Conservation (phyloP, 2,888 invertebrate species). For the Zonitis immaculata region DNA sequence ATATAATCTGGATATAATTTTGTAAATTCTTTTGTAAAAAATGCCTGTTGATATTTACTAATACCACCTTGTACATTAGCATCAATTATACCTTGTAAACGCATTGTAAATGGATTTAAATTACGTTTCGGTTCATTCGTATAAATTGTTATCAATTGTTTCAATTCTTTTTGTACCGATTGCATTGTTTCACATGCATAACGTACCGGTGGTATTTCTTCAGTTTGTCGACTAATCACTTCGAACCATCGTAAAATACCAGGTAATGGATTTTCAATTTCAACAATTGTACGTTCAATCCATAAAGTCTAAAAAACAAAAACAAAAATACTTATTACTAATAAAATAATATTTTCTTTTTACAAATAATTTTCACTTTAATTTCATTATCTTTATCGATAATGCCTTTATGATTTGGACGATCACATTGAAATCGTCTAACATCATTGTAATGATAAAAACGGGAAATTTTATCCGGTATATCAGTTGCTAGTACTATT, state of each 20-base stretch:
- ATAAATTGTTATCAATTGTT: slow-evolving; percentile 74
- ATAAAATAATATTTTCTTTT: too few relatives aligned
- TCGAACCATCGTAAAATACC: slow-evolving; percentile 94
- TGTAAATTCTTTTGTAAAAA: slow-evolving; percentile 77
- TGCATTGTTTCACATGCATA: slow-evolving; percentile 92
- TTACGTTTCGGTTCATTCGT: slow-evolving; percentile 76
- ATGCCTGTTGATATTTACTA: slow-evolving; percentile 92
- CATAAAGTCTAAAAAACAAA: slow-evolving; percentile 70
- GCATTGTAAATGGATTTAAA: slow-evolving; percentile 89
- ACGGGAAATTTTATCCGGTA: slow-evolving; percentile 80
- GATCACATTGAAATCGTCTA: slow-evolving; percentile 82
- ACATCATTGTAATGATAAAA: slow-evolving; percentile 92
- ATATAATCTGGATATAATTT: slow-evolving; percentile 57
- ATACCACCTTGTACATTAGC: slow-evolving; percentile 95
- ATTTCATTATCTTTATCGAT: slow-evolving; percentile 94
- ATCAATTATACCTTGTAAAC: slow-evolving; percentile 84
- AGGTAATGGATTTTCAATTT: slow-evolving; percentile 77
- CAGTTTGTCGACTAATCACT: slow-evolving; percentile 68
- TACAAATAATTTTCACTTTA: too few relatives aligned
- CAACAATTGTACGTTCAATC: slow-evolving; percentile 87
- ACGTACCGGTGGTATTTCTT: slow-evolving; percentile 76
- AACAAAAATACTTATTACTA: slow-evolving; percentile 2
- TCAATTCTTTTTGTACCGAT: slow-evolving; percentile 79
- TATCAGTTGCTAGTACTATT: slow-evolving; percentile 53
- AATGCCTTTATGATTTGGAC: slow-evolving; percentile 83